phyloP scores from a whole-genome alignment of 1,140 invertebrate species.

The Pseudobourletiella spinata region DNA sequence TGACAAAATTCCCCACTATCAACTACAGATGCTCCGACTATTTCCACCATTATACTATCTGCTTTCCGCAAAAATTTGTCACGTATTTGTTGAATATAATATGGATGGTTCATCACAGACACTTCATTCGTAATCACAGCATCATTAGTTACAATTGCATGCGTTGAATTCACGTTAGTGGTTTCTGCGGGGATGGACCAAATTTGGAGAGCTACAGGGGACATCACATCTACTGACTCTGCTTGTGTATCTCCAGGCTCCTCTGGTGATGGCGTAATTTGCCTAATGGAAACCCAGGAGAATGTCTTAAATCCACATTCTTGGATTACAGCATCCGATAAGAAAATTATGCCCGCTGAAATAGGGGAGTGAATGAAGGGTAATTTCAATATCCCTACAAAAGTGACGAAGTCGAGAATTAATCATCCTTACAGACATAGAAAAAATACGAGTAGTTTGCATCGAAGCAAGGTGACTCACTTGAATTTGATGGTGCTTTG shows the following conservation, averaged over 20 bases:
- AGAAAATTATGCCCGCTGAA: conserved; percentile 9
- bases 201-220: not conserved
- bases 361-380: conserved; percentile 12
- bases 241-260: too few relatives aligned
- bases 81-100: too few relatives aligned
- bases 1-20: conserved; percentile 9
- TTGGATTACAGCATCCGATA: conserved; percentile 18
- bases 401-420: too few relatives aligned
- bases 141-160: not conserved
- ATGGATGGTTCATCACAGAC: too few relatives aligned
- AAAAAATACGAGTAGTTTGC: too few relatives aligned
- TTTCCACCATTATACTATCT: too few relatives aligned
- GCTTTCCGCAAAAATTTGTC: too few relatives aligned
- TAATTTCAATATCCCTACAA: too few relatives aligned
- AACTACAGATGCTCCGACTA: conserved; percentile 1
- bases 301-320: conserved; percentile 20
- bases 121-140: conserved; percentile 7
- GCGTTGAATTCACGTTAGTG: too few relatives aligned
- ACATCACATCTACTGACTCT: too few relatives aligned
- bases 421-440: too few relatives aligned
- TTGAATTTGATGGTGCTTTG: not conserved
- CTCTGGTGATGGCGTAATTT: too few relatives aligned
- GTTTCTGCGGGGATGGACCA: conserved; percentile 7
- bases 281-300: conserved; percentile 22
- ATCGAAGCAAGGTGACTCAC: conserved; percentile 1